A percentile compares a stretch with the other conserved stretches of the same genome.
Evolutionary conservation across 2,888 invertebrate species (phyloP).

Genomic region (Adelphocoris suturalis): DNA sequence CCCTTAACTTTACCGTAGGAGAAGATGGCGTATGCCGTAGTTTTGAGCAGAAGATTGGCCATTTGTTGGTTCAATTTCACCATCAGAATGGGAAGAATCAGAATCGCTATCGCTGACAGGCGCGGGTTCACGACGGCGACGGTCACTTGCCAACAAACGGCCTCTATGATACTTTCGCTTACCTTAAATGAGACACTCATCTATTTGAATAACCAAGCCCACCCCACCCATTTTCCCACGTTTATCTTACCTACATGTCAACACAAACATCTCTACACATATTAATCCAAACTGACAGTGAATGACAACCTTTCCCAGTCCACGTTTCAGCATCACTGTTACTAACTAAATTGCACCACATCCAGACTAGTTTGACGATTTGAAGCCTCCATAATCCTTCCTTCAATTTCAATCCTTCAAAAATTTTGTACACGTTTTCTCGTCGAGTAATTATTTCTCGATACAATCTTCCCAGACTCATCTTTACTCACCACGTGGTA

Average conservation of each 20-base stretch:
- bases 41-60: not conserved
- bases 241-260: not conserved
- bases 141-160: too few species aligned
- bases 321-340: constrained; percentile 40
- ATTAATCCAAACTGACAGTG: not conserved
- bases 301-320: not conserved
- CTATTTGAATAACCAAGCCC: not conserved
- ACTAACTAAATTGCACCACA: constrained; percentile 24
- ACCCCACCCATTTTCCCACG: not conserved
- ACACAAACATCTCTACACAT: not conserved
- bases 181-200: not conserved
- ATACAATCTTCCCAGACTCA: too few species aligned
- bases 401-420: too few species aligned
- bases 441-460: too few species aligned
- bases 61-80: not conserved
- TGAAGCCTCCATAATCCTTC: too few species aligned
- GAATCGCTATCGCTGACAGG: too few species aligned
- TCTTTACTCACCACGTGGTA: too few species aligned
- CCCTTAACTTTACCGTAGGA: not conserved
- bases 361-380: not conserved
- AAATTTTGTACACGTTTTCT: too few species aligned
- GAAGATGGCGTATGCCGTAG: not conserved
- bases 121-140: too few species aligned
- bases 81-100: not conserved
- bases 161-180: not conserved